These are phyloP conservation scores for Leptobrachium leishanense DNA, from an alignment of 2,113 vertebrate species.

Conservation along the genomic window DNA sequence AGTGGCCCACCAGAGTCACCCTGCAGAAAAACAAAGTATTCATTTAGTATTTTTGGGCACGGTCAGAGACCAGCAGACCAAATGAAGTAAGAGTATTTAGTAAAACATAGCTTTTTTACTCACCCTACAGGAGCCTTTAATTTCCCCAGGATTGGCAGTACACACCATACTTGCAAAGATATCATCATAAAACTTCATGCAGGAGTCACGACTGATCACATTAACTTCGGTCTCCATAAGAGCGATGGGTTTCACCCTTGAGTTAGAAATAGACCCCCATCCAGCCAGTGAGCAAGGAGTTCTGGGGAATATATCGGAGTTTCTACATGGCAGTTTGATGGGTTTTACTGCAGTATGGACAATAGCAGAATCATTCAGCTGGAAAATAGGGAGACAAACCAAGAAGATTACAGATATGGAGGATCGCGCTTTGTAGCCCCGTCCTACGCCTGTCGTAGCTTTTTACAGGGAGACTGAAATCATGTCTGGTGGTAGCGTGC, in stretches of 20 bases:
- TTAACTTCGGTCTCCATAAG: conserved; percentile 64
- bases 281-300: conserved; percentile 54
- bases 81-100: neutral
- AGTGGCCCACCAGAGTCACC: conserved; percentile 69
- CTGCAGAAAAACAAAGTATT: conserved; percentile 48
- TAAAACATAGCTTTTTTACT: conserved; percentile 31
- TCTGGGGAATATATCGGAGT: conserved; percentile 13
- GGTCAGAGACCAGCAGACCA: too few relatives aligned
- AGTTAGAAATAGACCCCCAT: conserved; percentile 63
- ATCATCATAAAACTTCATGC: conserved; percentile 59
- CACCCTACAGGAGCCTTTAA: conserved; percentile 63
- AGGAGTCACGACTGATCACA: conserved; percentile 52
- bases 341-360: conserved; percentile 53
- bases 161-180: conserved; percentile 59
- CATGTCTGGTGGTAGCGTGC: too few relatives aligned
- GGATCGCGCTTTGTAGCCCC: too few relatives aligned
- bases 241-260: neutral
- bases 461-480: too few relatives aligned
- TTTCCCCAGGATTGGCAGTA: conserved; percentile 29
- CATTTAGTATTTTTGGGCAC: neutral
- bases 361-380: conserved; percentile 59
- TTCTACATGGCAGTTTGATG: conserved; percentile 10
- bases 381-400: neutral
- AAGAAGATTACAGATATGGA: too few relatives aligned
- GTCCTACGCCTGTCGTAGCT: too few relatives aligned